These are phyloP conservation scores for Verasper variegatus DNA, from an alignment of 2,113 vertebrate species.

Conservation along the genomic window DNA sequence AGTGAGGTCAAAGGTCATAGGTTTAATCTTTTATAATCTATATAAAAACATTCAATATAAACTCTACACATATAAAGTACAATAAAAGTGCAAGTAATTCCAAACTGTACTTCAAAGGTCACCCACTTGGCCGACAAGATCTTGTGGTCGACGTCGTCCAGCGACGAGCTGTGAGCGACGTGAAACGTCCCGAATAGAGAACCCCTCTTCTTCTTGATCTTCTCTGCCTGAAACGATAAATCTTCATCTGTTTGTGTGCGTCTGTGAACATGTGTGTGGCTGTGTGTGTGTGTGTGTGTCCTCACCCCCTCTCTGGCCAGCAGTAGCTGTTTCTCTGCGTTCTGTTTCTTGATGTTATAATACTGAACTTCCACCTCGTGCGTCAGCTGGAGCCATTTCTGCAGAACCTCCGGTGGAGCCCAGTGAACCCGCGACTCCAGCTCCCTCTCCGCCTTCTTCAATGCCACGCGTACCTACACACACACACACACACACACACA, in stretches of 20 bases:
- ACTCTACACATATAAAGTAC: too few relatives aligned
- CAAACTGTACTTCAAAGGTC: slow-evolving; percentile 10
- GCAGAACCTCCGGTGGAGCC: slow-evolving; percentile 87
- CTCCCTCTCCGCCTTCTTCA: slow-evolving; percentile 92
- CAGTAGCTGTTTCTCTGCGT: slow-evolving; percentile 91
- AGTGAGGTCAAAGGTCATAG: neutral
- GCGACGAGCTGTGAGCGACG: slow-evolving; percentile 94
- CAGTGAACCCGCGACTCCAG: slow-evolving; percentile 88
- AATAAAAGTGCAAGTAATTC: too few relatives aligned
- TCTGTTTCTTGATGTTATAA: slow-evolving; percentile 96
- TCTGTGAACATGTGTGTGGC: neutral
- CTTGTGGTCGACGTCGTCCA: slow-evolving; percentile 97
- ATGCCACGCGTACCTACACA: slow-evolving; percentile 89
- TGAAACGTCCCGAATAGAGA: slow-evolving; percentile 96
- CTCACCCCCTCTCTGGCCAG: slow-evolving; percentile 95
- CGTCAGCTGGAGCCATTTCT: slow-evolving; percentile 96
- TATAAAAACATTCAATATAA: too few relatives aligned
- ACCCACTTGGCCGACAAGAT: slow-evolving; percentile 96
- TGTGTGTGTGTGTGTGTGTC: neutral
- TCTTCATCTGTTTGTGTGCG: neutral
- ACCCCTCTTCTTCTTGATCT: slow-evolving; percentile 96
- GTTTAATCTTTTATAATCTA: too few relatives aligned
- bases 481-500: slow-evolving; percentile 14
- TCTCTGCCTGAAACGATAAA: slow-evolving; percentile 84
- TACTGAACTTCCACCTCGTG: slow-evolving; percentile 96